Percentiles rank a stretch among this genome's conserved stretches.
These are phyloP conservation scores for Drosophila nannoptera DNA, from an alignment of 1,140 invertebrate species.

Conservation along the genomic window DNA sequence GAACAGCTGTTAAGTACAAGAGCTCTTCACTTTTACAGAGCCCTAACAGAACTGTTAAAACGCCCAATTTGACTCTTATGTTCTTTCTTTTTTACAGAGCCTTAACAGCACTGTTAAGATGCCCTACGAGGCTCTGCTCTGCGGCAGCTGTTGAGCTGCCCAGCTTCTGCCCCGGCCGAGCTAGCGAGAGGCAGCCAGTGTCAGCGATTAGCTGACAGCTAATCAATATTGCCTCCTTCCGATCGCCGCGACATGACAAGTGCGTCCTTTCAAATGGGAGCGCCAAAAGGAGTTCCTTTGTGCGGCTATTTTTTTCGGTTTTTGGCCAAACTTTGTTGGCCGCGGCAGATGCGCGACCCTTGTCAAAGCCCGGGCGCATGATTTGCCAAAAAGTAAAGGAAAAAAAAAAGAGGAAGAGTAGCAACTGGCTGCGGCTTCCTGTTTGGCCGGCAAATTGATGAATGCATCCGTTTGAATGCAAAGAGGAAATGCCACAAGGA, in stretches of 20 bases:
- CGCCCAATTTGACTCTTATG: too few species aligned
- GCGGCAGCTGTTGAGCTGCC: neutral
- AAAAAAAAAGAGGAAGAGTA: constrained; percentile 8
- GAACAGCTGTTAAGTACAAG: too few species aligned
- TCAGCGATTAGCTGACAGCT: constrained; percentile 73
- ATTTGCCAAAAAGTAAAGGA: constrained; percentile 21
- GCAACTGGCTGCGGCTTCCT: constrained; percentile 45
- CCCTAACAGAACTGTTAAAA: too few species aligned
- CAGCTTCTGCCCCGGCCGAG: neutral
- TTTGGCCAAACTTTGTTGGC: constrained; percentile 24
- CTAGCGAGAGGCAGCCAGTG: constrained; percentile 38
- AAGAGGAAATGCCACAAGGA: constrained; percentile 50
- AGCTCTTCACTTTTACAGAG: too few species aligned
- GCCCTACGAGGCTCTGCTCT: too few species aligned
- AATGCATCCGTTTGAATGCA: constrained; percentile 74
- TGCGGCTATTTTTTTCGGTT: neutral
- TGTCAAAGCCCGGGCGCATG: constrained; percentile 48
- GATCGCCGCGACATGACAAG: constrained; percentile 51
- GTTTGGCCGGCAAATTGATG: constrained; percentile 73
- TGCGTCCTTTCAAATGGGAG: constrained; percentile 55
- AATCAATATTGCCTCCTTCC: constrained; percentile 56
- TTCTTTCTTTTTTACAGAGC: too few species aligned
- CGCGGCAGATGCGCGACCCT: constrained; percentile 64
- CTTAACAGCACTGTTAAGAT: too few species aligned
- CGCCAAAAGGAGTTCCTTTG: neutral